Percentiles rank a stretch among this genome's conserved stretches.
Evolutionary conservation across 92 coral and sea anemone species (phyloP).

Genomic region (Umimayanthus kanabou): DNA sequence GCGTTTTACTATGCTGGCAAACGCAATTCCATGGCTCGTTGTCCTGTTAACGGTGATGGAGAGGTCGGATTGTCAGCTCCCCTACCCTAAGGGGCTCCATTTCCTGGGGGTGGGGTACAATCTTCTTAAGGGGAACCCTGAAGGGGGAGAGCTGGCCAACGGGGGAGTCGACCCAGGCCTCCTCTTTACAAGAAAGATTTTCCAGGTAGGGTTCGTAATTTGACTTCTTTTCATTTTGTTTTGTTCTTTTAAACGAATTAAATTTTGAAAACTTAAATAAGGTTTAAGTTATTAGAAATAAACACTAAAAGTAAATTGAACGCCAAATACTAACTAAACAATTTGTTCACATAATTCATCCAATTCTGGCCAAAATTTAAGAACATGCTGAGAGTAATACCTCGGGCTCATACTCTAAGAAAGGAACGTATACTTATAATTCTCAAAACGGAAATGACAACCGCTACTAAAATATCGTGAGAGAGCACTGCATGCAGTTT

Average conservation of each 20-base stretch:
- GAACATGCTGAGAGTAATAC: too few species aligned
- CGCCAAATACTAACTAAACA: background rate
- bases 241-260: background rate
- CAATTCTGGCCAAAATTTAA: too few species aligned
- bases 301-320: background rate
- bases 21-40: background rate
- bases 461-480: too few species aligned
- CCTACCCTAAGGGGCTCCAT: constrained; percentile 58
- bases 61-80: constrained; percentile 2
- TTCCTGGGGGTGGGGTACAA: constrained; percentile 65
- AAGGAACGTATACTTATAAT: too few species aligned
- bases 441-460: too few species aligned
- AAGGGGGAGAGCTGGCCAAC: constrained; percentile 51
- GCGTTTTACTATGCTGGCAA: background rate
- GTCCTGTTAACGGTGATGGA: background rate
- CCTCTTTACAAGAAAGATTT: constrained; percentile 46
- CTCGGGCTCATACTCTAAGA: too few species aligned
- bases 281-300: background rate
- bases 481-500: too few species aligned
- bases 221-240: background rate
- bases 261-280: background rate
- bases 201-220: constrained; percentile 22
- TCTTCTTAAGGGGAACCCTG: constrained; percentile 66
- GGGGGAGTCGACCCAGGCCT: constrained; percentile 71
- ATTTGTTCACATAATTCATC: too few species aligned